phyloP scores from a whole-genome alignment of 2,888 invertebrate species.

The Cryptops parisi region DNA sequence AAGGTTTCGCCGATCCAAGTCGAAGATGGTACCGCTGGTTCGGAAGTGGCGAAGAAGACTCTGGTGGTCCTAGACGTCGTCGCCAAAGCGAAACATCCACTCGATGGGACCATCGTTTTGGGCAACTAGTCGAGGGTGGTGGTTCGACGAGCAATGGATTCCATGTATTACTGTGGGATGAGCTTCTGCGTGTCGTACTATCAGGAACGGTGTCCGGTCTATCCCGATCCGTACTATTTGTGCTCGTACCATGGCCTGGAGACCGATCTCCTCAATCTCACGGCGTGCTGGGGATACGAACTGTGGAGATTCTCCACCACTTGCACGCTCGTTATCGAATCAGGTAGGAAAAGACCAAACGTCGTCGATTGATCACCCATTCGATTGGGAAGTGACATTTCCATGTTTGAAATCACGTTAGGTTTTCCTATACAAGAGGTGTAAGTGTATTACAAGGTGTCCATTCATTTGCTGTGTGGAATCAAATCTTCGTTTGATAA shows the following conservation, averaged over 20 bases:
- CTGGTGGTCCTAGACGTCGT: not conserved
- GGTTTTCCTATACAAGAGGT: too few species aligned
- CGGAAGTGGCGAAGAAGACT: not conserved
- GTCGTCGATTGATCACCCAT: too few species aligned
- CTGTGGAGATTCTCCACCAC: slow-evolving; percentile 23
- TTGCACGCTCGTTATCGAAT: slow-evolving; percentile 23
- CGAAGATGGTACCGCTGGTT: not conserved
- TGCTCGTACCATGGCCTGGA: slow-evolving; percentile 26
- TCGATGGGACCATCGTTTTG: too few species aligned
- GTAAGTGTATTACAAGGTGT: too few species aligned
- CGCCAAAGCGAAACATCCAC: not conserved
- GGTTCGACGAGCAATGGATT: not conserved
- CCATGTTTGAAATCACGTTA: too few species aligned
- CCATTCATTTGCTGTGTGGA: too few species aligned
- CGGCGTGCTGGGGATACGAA: slow-evolving; percentile 24
- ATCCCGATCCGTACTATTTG: slow-evolving; percentile 20
- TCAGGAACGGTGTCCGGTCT: slow-evolving; percentile 5
- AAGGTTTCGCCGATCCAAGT: not conserved
- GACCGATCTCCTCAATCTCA: slow-evolving; percentile 23
- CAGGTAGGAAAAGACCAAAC: slow-evolving; percentile 22
- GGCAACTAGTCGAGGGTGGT: not conserved
- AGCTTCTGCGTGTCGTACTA: slow-evolving; percentile 10
- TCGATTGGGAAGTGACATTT: too few species aligned
- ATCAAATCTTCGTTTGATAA: too few species aligned
- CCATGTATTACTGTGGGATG: not conserved